Base-by-base conservation (phyloP, 2,888 invertebrate genomes). In the Nipponacmea schrenckii region DNA sequence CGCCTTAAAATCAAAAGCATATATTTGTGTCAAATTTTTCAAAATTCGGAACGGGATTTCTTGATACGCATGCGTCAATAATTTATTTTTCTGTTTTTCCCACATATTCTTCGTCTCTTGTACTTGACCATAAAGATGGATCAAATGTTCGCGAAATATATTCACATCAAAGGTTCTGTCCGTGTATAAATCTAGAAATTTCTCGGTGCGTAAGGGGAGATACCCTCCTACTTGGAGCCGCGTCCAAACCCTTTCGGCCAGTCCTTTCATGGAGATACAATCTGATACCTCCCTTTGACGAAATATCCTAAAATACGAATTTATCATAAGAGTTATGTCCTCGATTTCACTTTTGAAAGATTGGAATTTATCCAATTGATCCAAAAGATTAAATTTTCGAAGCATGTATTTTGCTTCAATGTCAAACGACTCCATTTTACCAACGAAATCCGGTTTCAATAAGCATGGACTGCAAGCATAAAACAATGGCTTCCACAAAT, bases 11-110 rank as follows among this genome's bases (percentile, higher is more conserved):
- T 56, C 56, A 56, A 56, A 56, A 20, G 20, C 56, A 15, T 20
- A 56, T 10, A 56, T 14, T 24, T 20, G 20, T 56, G 56, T 56
- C 14, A 56, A 24, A 56, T 24, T 24, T 56, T 56, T 56, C 20
- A 56, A 56, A 56, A 56, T 56, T 56, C 56, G 56, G 56, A 56
- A 56, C 10, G 56, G 56, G 12, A 56, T 56, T 24, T 56, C 56
- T 24, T 56, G 20, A 14, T 24, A 56, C 20, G 56, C 56, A 14
- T 56, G 56, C 20, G 56, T 56, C 10, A 24, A 24, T 56, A 56
- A 56, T 56, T 56, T 56, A 24, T 56, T 56, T 24, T 56, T 20
- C 24, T 56, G 56, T 20, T 56, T 56, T 24, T 56, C 24, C 56
- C 56, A 56, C 56, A 56, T 20, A 10, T 20, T 24, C 20, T 24